A percentile compares a stretch with the other conserved stretches of the same genome.
Conservation (phyloP, 2,797 vertebrate species). For the Halcyon chelicuti region DNA sequence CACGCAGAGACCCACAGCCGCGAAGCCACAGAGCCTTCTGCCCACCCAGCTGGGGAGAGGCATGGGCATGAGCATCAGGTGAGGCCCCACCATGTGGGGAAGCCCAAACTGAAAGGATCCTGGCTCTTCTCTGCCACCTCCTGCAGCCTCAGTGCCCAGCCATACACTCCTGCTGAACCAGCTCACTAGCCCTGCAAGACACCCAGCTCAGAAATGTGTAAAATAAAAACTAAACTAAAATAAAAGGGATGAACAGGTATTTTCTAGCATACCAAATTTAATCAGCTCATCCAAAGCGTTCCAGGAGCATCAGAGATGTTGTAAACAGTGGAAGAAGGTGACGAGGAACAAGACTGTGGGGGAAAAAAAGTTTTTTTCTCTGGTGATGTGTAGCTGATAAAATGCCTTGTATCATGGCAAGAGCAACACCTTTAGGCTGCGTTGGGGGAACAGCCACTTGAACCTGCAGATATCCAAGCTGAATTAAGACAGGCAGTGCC, state of each 20-base stretch:
- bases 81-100: background rate
- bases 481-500: background rate
- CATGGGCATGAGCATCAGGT: background rate
- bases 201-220: background rate
- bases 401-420: background rate
- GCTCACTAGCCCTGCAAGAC: background rate
- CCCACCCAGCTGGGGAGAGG: background rate
- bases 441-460: background rate
- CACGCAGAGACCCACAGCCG: background rate
- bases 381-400: background rate
- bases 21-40: background rate
- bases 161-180: background rate
- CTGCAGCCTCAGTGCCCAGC: background rate
- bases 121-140: background rate
- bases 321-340: background rate
- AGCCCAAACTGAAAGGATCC: background rate
- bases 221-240: background rate
- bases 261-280: background rate
- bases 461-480: background rate
- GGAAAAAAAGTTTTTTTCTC: background rate
- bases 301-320: background rate
- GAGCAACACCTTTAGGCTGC: background rate
- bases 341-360: accelerated
- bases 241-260: background rate
- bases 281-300: background rate